Base-by-base conservation (phyloP, 2,113 vertebrate genomes). In the Petaurus breviceps region DNA sequence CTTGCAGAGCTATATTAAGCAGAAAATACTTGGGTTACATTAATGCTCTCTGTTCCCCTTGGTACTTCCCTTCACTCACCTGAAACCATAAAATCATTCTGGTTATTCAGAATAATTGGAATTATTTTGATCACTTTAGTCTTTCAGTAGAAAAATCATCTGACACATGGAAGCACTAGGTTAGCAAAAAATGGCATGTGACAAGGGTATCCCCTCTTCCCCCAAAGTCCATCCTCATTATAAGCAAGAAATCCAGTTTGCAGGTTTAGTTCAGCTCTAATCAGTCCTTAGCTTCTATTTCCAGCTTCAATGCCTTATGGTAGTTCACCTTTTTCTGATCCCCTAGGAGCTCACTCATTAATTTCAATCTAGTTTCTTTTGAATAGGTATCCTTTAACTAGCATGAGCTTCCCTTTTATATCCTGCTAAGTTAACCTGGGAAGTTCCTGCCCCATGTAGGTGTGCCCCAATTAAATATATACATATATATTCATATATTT, bases 61-160 rank as follows among this genome's bases (percentile, higher is more conserved):
- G 37, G 37, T 77, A 77, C 37, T 1, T 77, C 14, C 61, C 37
- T 77, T 77, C 61, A 77, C 31, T 77, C 61, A n/a, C 37, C 37
- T 77, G 31, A 77, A 77, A 16, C 43, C 10, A 24, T 19, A 89
- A 43, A 77, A 92, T 54, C 51, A 52, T 28, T 25, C 61, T 84
- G 46, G 93, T 94, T 92, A 93, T 90, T 89, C 77, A 94, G 51
- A 92, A 47, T 54, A 90, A 95, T 90, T 43, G 22, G 1, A 51
- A 52, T 95, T 77, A 77, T 96, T 95, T 26, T 91, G 37, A 89
- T 89, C 50, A 50, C 49, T 92, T 91, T 51, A 49, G 28, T 68
- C 11, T 94, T 93, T 23, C 52, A 51, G 51, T 26, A 90, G 16
- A 31, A 91, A 90, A 91, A 26, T 94, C 37, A 28, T 24, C 89